phyloP scores from a whole-genome alignment of 2,113 vertebrate genomes.

The Rana temporaria region DNA sequence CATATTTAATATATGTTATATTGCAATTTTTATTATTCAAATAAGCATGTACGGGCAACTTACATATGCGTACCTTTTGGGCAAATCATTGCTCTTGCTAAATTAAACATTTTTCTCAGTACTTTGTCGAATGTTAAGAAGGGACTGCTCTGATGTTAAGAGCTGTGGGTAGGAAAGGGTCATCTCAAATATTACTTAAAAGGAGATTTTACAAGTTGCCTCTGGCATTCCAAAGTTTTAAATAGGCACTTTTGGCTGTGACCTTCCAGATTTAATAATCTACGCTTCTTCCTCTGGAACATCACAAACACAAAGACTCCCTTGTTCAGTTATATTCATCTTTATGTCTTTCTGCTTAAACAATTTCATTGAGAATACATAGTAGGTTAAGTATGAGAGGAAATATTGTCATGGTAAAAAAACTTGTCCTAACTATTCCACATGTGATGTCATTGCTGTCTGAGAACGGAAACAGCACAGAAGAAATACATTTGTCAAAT shows the following conservation, averaged over 20 bases:
- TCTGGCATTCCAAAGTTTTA: neutral
- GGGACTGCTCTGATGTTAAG: too few relatives aligned
- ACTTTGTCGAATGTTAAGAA: too few relatives aligned
- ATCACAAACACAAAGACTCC: constrained; percentile 7
- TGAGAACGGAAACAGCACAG: constrained; percentile 1
- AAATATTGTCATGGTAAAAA: constrained; percentile 40
- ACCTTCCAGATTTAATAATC: neutral
- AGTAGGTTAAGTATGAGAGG: neutral
- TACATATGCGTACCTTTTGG: too few relatives aligned
- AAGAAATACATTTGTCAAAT: constrained; percentile 6
- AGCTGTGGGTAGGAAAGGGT: too few relatives aligned
- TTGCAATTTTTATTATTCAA: too few relatives aligned
- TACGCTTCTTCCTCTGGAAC: neutral
- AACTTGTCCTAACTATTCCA: constrained; percentile 19
- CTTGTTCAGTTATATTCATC: neutral
- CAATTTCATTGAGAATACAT: constrained; percentile 18
- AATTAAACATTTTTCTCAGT: too few relatives aligned
- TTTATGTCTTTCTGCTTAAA: constrained; percentile 22
- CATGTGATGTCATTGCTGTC: constrained; percentile 15
- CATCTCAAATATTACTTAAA: neutral
- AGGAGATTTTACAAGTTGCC: neutral
- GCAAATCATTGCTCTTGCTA: too few relatives aligned
- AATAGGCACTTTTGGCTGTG: neutral
- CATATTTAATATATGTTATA: too few relatives aligned
- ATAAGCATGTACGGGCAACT: too few relatives aligned